Evolutionary conservation across 1,140 invertebrate genomes (phyloP).

Genomic region (Drosophila mojavensis): DNA sequence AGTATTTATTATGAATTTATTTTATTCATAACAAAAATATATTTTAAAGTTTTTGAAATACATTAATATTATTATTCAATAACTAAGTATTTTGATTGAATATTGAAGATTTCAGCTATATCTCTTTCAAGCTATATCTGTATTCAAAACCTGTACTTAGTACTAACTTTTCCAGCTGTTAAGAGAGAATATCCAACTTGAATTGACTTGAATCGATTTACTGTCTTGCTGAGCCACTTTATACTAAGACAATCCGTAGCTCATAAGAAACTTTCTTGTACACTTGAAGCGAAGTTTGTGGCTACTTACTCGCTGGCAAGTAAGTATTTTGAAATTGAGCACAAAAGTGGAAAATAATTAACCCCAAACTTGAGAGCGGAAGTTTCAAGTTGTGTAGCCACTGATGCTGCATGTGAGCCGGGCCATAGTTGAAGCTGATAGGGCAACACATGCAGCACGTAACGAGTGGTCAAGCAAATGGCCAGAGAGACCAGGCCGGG

Average conservation of each 20-base stretch:
- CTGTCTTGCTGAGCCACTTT: background rate
- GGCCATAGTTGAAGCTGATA: slow-evolving; percentile 7
- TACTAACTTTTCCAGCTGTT: background rate
- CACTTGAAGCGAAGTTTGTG: slow-evolving; percentile 23
- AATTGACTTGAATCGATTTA: background rate
- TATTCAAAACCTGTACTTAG: too few relatives aligned
- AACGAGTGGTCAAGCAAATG: slow-evolving; percentile 71
- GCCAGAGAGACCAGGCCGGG: background rate
- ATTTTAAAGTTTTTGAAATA: too few relatives aligned
- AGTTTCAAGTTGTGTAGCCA: slow-evolving; percentile 60
- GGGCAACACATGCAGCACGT: slow-evolving; percentile 75
- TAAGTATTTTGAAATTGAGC: slow-evolving; percentile 51
- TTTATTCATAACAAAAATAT: too few relatives aligned
- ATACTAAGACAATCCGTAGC: background rate
- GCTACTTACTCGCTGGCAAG: slow-evolving; percentile 17
- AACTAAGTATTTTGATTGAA: too few relatives aligned
- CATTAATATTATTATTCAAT: too few relatives aligned
- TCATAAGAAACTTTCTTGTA: slow-evolving; percentile 28
- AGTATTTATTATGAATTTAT: background rate
- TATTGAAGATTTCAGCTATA: too few relatives aligned
- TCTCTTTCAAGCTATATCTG: too few relatives aligned
- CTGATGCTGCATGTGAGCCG: slow-evolving; percentile 37
- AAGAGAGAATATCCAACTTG: too few relatives aligned
- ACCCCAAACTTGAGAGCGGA: slow-evolving; percentile 71
- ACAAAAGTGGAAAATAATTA: slow-evolving; percentile 82